Evolutionary conservation across 2,113 vertebrate species (phyloP), one percentile per base, ranked within the genome.

Genomic region (Megalops atlanticus): DNA sequence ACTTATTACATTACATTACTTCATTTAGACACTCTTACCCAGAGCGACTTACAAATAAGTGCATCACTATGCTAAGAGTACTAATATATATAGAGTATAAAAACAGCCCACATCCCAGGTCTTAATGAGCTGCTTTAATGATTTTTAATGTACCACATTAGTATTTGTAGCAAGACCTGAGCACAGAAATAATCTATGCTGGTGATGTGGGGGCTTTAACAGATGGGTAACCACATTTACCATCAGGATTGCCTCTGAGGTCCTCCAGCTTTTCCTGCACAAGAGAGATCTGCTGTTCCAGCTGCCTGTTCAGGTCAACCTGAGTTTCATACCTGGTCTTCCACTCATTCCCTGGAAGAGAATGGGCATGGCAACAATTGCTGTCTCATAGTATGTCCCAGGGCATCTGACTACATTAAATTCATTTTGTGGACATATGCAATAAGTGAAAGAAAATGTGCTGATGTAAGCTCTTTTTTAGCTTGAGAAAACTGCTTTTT

Each of bases 271-370:
- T 95, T 82, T 93, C 91, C 79, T 79, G 88, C 71, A 96, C 89
- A 72, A 91, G 85, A 69, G 85, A 71, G 81, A 95, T 95, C 87
- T 98, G 96, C n/a, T 94, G 94, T 84, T 95, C 88, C 83, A 97
- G 77, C 80, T 97, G 95, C 81, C 91, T 91, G 52, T 97, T 97
- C 39, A 97, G 33, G 89, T 97, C 96, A 74, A 89, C 69, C 91
- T 96, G 96, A 0, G 93, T 95, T 85, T 98, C 95, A 71, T 93
- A 96, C 82, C 93, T 92, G 1, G 92, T 95, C 91, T 95, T 97
- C 96, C 97, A 98, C 86, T 98, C 95, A 88, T 91, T 94, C 80
- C 89, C 96, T 94, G 81, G 21, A 0, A 58, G 40, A 52, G n/a
- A 77, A 16, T 38, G 18, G 11, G 18, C 41, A 27, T 11, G 39